A percentile compares a stretch with the other conserved stretches of the same genome.
phyloP scores from a whole-genome alignment of 2,797 vertebrate genomes.

The Paratrypauchen microcephalus region DNA sequence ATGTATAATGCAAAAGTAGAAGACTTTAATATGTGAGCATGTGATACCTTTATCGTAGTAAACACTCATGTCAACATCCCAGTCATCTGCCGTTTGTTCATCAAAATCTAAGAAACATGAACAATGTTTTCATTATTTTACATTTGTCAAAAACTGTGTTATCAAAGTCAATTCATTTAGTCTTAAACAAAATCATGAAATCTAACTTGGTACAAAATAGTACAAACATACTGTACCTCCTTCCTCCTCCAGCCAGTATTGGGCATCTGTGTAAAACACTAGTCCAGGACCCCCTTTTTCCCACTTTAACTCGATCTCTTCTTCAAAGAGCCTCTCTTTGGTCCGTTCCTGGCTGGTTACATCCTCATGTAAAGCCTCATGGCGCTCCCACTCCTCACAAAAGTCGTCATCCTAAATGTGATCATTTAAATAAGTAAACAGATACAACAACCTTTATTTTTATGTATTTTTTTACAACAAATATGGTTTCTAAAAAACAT shows the following conservation, averaged over 20 bases:
- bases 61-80: slow-evolving; percentile 97
- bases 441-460: background rate
- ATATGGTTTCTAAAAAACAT: background rate
- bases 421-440: background rate
- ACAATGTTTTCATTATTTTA: slow-evolving; percentile 7
- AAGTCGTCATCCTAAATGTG: slow-evolving; percentile 84
- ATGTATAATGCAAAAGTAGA: background rate
- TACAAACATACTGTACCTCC: slow-evolving; percentile 83
- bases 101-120: slow-evolving; percentile 86
- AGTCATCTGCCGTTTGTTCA: slow-evolving; percentile 93
- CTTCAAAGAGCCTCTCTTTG: slow-evolving; percentile 89
- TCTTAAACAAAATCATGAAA: background rate
- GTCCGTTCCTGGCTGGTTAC: slow-evolving; percentile 88
- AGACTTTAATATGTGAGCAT: background rate
- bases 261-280: slow-evolving; percentile 96
- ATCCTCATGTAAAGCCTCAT: slow-evolving; percentile 91
- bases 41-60: slow-evolving; percentile 92
- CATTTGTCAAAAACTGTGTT: background rate
- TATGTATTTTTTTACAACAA: too few species aligned
- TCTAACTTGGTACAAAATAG: background rate
- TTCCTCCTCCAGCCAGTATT: slow-evolving; percentile 92
- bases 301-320: slow-evolving; percentile 97
- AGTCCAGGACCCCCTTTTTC: slow-evolving; percentile 96
- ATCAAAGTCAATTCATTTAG: background rate
- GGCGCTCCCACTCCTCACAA: slow-evolving; percentile 96